Base-by-base conservation (phyloP, 2,113 vertebrate species). In the Pseudorectes ferrugineus region DNA sequence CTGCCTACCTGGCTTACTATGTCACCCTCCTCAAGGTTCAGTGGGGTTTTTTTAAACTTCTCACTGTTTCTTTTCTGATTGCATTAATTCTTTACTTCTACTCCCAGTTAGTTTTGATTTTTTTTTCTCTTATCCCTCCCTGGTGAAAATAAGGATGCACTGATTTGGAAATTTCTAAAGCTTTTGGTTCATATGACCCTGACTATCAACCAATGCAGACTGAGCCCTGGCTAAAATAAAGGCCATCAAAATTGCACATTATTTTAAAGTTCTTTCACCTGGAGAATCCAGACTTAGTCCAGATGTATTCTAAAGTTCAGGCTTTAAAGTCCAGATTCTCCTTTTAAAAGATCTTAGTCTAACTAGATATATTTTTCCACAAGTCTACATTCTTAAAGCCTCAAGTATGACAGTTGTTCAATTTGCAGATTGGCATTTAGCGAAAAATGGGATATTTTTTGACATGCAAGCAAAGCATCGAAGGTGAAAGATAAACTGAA, bases 101-200 rank as follows among this genome's bases (percentile, higher is more conserved):
- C 1, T 0, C 2, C 6, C 0, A 1, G 3, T 35, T 42, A 71
- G 4, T 9, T 58, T 36, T 58, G n/a, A 19, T 10, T 8, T 18
- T 75, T 52, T n/a, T 26, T 4, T 4, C 2, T 45, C 11, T 74
- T 62, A 49, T 40, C 8, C 3, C 2, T 43, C 19, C 2, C 16
- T 1, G 2, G 8, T 65, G n/a, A 77, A 79, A 87, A 66, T 43
- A 70, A 61, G 3, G 9, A 67, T 51, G 13, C 2, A 45, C 5
- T 35, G 22, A 75, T 48, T 23, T 59, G 21, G 45, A 85, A 79
- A 94, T 61, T 28, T 84, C 14, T 52, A 31, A 77, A 89, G 31
- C 5, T 77, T 90, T 36, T 52, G 6, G 0, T 35, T 82, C 55
- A 26, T 54, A 12, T 54, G n/a, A 52, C 33, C 36, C 45, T 29